A percentile compares a stretch with the other conserved stretches of the same genome.
Conservation (phyloP, 2,888 invertebrate species). For the Acanthosepion pharaonis region DNA sequence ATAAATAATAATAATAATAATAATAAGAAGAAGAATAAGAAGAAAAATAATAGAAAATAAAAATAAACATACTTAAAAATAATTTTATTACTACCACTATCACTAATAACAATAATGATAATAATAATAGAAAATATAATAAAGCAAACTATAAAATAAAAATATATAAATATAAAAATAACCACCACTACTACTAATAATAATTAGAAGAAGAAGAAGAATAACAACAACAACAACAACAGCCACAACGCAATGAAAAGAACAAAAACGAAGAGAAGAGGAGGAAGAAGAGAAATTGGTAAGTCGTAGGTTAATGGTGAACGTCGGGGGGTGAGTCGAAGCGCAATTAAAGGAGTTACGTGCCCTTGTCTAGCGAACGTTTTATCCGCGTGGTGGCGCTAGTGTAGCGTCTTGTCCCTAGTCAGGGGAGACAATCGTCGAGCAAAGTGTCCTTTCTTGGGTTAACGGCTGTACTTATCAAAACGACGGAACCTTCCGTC, state of each 20-base stretch:
- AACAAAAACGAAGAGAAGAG: too few relatives aligned
- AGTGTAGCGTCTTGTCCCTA: not conserved
- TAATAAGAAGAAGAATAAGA: too few relatives aligned
- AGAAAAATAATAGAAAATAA: too few relatives aligned
- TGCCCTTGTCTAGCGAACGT: not conserved
- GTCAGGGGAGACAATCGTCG: conserved; percentile 17
- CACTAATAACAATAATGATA: too few relatives aligned
- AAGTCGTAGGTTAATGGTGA: not conserved
- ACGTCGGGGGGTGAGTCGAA: not conserved
- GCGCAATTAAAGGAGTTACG: not conserved
- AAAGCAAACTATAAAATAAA: too few relatives aligned
- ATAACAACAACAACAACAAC: not conserved
- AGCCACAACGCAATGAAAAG: not conserved
- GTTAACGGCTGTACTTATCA: not conserved
- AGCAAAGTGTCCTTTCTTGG: conserved; percentile 2
- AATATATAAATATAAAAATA: too few relatives aligned
- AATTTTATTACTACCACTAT: too few relatives aligned
- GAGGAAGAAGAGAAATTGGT: not conserved
- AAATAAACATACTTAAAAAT: too few relatives aligned
- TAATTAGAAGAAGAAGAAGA: not conserved
- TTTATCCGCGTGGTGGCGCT: not conserved
- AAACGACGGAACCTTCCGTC: not conserved
- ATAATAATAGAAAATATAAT: too few relatives aligned
- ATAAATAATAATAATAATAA: too few relatives aligned
- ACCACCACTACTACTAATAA: too few relatives aligned